Evolutionary conservation across 1,140 invertebrate genomes (phyloP).

Genomic region (Tetramorium alpestre): DNA sequence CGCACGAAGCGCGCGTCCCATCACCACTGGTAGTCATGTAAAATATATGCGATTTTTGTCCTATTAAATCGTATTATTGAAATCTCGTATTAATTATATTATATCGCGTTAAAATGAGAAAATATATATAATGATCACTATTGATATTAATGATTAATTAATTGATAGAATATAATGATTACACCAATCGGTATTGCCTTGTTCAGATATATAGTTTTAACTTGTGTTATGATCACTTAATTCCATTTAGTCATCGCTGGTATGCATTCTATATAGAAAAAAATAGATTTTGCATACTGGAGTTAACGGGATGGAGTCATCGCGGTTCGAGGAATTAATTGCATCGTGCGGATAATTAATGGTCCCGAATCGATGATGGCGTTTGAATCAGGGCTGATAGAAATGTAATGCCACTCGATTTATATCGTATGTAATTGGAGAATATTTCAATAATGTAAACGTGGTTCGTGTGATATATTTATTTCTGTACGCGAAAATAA

Average conservation of each 20-base stretch:
- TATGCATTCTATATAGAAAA: not conserved
- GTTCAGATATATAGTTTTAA: conserved; percentile 2
- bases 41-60: not conserved
- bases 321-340: conserved; percentile 48
- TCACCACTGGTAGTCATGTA: not conserved
- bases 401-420: conserved; percentile 52
- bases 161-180: not conserved
- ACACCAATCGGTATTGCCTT: not conserved
- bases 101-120: not conserved
- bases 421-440: conserved; percentile 32
- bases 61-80: not conserved
- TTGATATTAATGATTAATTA: conserved; percentile 3
- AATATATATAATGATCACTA: not conserved
- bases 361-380: conserved; percentile 34
- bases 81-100: not conserved
- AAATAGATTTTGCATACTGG: conserved; percentile 33
- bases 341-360: conserved; percentile 49
- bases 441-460: conserved; percentile 56
- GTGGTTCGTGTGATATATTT: conserved; percentile 35
- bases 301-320: conserved; percentile 16
- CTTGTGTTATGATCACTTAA: conserved; percentile 7
- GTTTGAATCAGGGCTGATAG: conserved; percentile 45
- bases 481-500: conserved; percentile 29
- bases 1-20: no score
- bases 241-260: conserved; percentile 5